These are phyloP conservation scores for Ondatra zibethicus DNA, from an alignment of 2,113 vertebrate genomes.

Conservation along the genomic window DNA sequence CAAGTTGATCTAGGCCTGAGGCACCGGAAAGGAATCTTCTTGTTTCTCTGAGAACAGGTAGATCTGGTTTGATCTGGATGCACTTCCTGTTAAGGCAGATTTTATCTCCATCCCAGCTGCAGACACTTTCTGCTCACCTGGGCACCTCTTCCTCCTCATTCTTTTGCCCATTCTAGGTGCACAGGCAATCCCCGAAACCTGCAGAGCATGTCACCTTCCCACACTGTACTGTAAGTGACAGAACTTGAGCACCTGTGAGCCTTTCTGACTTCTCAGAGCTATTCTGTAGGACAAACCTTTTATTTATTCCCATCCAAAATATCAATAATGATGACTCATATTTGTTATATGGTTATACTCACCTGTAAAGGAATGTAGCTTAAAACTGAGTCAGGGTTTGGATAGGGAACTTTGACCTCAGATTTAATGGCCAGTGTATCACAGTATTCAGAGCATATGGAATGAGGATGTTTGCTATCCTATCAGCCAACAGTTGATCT, in stretches of 20 bases:
- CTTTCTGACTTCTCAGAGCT: neutral
- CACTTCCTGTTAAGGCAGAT: neutral
- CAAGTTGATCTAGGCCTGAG: neutral
- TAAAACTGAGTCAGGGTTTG: neutral
- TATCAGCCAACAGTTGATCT: neutral
- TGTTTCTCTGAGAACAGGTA: neutral
- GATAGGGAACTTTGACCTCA: neutral
- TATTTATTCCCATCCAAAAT: neutral
- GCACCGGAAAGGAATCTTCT: neutral
- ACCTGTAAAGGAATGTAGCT: neutral
- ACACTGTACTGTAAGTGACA: neutral
- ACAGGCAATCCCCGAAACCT: neutral
- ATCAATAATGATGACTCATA: neutral
- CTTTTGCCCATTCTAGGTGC: neutral
- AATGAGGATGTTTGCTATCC: neutral
- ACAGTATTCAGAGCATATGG: neutral
- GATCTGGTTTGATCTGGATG: neutral
- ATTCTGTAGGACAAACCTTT: neutral
- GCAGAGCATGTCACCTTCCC: neutral
- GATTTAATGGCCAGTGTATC: neutral
- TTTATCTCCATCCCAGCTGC: neutral
- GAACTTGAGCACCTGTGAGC: neutral
- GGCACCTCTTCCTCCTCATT: neutral
- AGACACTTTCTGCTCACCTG: neutral
- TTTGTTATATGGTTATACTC: neutral